Base-by-base conservation (phyloP, 2,113 vertebrate genomes). In the Neoarius graeffei region DNA sequence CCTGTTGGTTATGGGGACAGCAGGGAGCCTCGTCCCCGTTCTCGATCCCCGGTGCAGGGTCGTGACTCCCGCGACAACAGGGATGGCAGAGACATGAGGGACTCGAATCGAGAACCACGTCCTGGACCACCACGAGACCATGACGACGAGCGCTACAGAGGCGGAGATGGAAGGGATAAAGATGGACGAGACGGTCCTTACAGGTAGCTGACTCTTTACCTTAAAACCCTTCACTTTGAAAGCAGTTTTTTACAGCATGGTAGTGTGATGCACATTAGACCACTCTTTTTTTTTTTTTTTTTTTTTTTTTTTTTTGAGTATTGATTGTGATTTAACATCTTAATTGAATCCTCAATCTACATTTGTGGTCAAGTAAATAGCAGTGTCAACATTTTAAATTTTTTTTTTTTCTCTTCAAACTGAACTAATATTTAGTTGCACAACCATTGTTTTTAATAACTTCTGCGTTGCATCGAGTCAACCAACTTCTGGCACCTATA, bases 1-100 rank as follows among this genome's bases (percentile, higher is more conserved):
- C 90, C 88, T 30, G 79, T 87, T 0, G 86, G 91, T 42, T 95
- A 95, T 81, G 94, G 92, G 23, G 95, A 95, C 1, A 81, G 88
- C 90, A 94, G 95, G 85, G 95, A 95, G 0, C 76, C 91, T 6
- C 93, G 94, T 0, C 91, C 93, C 20, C 95, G 95, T 11, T 96
- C 95, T 57, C 95, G 95, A 27, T 96, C 95, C 7, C 95, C 95
- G 0, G 0, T 93, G 64, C 97, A 97, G 83, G 95, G 95, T 7
- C 91, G 97, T 83, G 95, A 93, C 0, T 93, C 94, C 0, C 96
- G 96, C 69, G 93, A 93, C 1, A 95, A 94, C 1, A 92, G 97
- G 92, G 96, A 98, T 7, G 85, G 95, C 66, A 96, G 97, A 7
- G 97, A 98, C 0, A 27, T 90, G 83, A 92, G 96, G 92, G 95